Conservation (phyloP, 2,888 invertebrate species). For the Epinotia bilunana region DNA sequence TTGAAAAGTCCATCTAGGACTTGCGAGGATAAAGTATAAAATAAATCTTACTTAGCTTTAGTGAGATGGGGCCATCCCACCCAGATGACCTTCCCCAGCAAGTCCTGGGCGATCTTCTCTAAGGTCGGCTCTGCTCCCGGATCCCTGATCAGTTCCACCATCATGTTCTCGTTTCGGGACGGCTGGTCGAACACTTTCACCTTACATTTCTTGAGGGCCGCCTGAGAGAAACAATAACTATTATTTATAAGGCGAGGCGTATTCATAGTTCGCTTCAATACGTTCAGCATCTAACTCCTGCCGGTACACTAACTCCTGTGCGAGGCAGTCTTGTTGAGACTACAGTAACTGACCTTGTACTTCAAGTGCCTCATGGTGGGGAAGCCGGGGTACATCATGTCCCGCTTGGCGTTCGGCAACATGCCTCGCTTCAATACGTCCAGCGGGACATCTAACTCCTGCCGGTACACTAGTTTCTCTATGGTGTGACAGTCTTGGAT, state of each 20-base stretch:
- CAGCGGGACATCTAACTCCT: neutral
- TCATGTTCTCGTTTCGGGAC: constrained; percentile 92
- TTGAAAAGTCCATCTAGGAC: too few relatives aligned
- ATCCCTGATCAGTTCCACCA: constrained; percentile 86
- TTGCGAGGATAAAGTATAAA: neutral
- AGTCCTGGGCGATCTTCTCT: constrained; percentile 83
- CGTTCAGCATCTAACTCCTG: too few relatives aligned
- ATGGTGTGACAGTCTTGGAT: constrained; percentile 84
- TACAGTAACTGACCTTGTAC: too few relatives aligned
- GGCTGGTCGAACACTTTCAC: constrained; percentile 96
- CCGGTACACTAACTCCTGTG: too few relatives aligned
- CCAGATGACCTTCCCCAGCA: constrained; percentile 90
- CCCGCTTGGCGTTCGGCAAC: neutral
- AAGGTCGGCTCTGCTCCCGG: constrained; percentile 67
- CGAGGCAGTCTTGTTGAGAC: too few relatives aligned
- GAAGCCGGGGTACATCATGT: too few relatives aligned
- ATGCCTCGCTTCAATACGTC: neutral
- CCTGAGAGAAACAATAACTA: constrained; percentile 73
- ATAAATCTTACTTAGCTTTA: constrained; percentile 88
- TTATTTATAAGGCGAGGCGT: neutral
- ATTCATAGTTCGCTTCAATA: neutral
- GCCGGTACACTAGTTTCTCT: constrained; percentile 66
- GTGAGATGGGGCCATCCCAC: constrained; percentile 97
- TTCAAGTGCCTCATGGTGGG: too few relatives aligned
- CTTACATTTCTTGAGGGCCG: constrained; percentile 85